phyloP scores from a whole-genome alignment of 2,113 vertebrate genomes.

The Brienomyrus longianalis region DNA sequence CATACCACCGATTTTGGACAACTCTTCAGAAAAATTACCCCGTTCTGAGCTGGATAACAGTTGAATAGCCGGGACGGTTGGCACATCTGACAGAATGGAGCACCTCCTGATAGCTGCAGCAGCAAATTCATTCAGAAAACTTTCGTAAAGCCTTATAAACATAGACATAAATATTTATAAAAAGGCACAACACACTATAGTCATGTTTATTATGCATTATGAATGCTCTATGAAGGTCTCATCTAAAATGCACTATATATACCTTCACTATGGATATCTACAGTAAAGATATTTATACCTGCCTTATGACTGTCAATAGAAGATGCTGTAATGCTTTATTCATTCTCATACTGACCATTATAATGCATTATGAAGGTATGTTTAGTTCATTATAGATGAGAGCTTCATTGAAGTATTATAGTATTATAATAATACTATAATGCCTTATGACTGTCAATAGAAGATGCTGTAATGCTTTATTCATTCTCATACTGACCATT shows the following conservation, averaged over 20 bases:
- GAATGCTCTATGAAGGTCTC: background rate
- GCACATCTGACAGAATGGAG: background rate
- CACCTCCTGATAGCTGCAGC: background rate
- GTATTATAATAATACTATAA: too few relatives aligned
- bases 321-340: background rate
- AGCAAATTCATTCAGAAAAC: background rate
- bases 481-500: too few relatives aligned
- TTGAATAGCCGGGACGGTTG: background rate
- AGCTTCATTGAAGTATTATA: too few relatives aligned
- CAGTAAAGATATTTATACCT: background rate
- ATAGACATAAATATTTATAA: background rate
- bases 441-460: too few relatives aligned
- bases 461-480: too few relatives aligned
- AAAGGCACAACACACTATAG: background rate
- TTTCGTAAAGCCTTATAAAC: background rate
- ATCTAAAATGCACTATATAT: background rate
- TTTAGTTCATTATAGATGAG: too few relatives aligned
- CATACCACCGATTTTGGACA: background rate
- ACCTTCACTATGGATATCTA: background rate
- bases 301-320: background rate
- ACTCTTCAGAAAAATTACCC: background rate
- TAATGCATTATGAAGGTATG: too few relatives aligned
- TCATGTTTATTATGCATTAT: background rate
- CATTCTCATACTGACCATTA: too few relatives aligned
- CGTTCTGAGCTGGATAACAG: background rate